phyloP scores from a whole-genome alignment of 1,140 invertebrate genomes.

The Zeugodacus cucurbitae region DNA sequence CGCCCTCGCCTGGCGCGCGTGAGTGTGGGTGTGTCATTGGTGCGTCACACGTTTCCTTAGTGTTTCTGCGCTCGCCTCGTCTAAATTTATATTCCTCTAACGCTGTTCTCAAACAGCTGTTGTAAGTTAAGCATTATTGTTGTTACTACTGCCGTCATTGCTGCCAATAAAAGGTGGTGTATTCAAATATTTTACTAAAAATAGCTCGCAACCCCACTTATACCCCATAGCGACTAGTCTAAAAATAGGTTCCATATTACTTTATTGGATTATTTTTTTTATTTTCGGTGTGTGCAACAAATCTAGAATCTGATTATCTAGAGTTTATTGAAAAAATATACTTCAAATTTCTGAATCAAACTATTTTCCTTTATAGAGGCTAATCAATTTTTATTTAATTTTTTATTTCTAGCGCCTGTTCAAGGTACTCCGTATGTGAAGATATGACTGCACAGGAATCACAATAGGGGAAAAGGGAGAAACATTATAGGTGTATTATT shows the following conservation, averaged over 20 bases:
- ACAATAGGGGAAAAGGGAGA: too few relatives aligned
- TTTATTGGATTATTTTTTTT: too few relatives aligned
- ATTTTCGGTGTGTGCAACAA: too few relatives aligned
- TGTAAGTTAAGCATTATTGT: not conserved
- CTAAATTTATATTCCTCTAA: not conserved
- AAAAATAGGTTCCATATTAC: not conserved
- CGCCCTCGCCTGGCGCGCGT: not conserved
- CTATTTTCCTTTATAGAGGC: too few relatives aligned
- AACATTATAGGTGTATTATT: too few relatives aligned
- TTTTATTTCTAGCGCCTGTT: too few relatives aligned
- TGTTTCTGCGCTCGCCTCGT: not conserved
- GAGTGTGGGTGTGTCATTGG: not conserved
- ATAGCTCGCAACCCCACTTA: not conserved
- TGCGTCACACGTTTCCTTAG: not conserved
- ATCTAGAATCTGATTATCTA: too few relatives aligned
- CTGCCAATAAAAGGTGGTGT: not conserved
- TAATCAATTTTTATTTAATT: too few relatives aligned
- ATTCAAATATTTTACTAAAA: not conserved
- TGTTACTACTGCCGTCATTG: not conserved
- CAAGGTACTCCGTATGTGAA: too few relatives aligned
- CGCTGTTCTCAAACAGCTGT: not conserved
- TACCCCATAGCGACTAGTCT: not conserved
- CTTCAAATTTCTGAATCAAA: too few relatives aligned
- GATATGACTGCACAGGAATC: too few relatives aligned
- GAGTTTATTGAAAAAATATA: too few relatives aligned